These are phyloP conservation scores for Hetaerina titia DNA, from an alignment of 2,888 invertebrate genomes.

Conservation along the genomic window DNA sequence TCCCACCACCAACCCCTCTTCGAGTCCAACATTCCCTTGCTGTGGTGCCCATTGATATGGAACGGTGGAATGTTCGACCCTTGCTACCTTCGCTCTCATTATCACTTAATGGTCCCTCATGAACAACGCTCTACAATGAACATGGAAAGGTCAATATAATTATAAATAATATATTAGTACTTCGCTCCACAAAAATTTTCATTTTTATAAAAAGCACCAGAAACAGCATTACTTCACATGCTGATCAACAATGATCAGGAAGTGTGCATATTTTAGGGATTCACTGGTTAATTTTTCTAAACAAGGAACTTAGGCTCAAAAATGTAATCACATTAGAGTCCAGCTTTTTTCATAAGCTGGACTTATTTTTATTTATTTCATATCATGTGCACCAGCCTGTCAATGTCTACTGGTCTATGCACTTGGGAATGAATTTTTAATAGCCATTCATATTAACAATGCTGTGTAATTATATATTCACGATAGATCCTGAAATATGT, in stretches of 20 bases:
- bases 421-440: too few species aligned
- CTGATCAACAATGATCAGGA: too few species aligned
- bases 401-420: too few species aligned
- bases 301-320: not conserved
- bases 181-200: not conserved
- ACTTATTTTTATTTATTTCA: too few species aligned
- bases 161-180: not conserved
- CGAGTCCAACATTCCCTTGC: slow-evolving; percentile 65
- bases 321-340: not conserved
- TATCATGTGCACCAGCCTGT: too few species aligned
- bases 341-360: too few species aligned
- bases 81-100: slow-evolving; percentile 79
- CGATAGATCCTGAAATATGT: too few species aligned
- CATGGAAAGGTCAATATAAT: not conserved
- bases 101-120: slow-evolving; percentile 80
- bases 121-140: slow-evolving; percentile 73
- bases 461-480: too few species aligned
- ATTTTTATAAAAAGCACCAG: too few species aligned
- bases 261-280: too few species aligned
- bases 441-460: too few species aligned
- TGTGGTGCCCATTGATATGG: slow-evolving; percentile 90
- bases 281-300: not conserved
- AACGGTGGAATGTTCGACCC: slow-evolving; percentile 87
- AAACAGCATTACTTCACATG: too few species aligned
- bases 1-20: slow-evolving; percentile 17